Evolutionary conservation across 2,797 vertebrate genomes (phyloP), one percentile per base, ranked within the genome.

Genomic region (Melanotaenia pygmaea): DNA sequence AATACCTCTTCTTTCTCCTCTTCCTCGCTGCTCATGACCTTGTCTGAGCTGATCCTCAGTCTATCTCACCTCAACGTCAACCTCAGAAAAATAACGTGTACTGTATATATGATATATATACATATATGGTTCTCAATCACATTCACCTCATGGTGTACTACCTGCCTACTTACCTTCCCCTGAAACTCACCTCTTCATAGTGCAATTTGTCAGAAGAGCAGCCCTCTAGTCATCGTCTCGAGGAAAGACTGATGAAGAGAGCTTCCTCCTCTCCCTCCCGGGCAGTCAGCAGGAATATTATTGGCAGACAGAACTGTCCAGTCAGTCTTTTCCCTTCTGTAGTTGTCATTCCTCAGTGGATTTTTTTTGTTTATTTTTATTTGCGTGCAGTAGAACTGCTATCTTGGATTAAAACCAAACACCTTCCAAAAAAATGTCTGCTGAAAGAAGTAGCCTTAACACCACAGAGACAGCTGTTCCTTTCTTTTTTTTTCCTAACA

Each of bases 11-110:
- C 77, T 43, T 74, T 22, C 16, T 18, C 67, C 72, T 72, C 76
- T 16, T 24, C 54, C 77, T 62, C 1, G 37, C 6, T 43, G 50
- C 57, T 59, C 50, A 38, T 28, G 30, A 16, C 69, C 76, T 51
- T 86, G 92, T 94, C 95, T 96, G 90, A 92, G 87, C 91, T 87
- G 35, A 84, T 81, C 86, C 89, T 92, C 92, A 89, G 84, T 83
- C 86, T 86, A 35, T 89, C 76, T 89, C 86, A 88, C 88, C 85
- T 90, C 89, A 88, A 84, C 82, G 75, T 86, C 85, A 79, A 92
- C 90, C 89, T 92, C 91, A 92, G 84, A 83, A 79, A 79, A 87
- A 60, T 76, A 83, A 82, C 12, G 61, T 86, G 83, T 89, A 88
- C 90, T 91, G 88, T 93, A 87, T 86, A 88, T 87, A 90, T 74